A percentile compares a stretch with the other conserved stretches of the same genome.
phyloP scores from a whole-genome alignment of 1,140 invertebrate genomes.

The Brachionus calyciflorus region DNA sequence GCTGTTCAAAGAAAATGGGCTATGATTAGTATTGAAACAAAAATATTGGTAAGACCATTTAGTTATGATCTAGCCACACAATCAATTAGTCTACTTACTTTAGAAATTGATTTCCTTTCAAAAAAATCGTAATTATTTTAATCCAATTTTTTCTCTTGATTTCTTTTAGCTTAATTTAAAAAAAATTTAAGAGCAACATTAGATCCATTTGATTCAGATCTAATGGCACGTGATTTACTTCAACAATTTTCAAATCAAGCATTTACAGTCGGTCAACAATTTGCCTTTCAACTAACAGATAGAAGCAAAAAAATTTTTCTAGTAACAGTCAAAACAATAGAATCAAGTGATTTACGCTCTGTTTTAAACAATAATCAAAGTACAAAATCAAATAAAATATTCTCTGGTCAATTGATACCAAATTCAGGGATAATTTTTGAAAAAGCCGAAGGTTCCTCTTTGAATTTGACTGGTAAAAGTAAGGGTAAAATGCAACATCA shows the following conservation, averaged over 20 bases:
- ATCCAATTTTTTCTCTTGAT: too few relatives aligned
- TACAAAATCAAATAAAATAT: constrained; percentile 12
- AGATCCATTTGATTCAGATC: constrained; percentile 89
- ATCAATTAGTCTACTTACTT: constrained; percentile 75
- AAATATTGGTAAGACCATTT: constrained; percentile 77
- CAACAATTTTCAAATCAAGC: constrained; percentile 83
- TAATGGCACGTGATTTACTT: constrained; percentile 89
- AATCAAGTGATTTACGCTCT: constrained; percentile 77
- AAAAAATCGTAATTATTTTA: constrained; percentile 69
- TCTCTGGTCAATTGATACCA: constrained; percentile 64
- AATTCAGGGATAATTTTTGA: constrained; percentile 87
- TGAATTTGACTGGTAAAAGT: constrained; percentile 62
- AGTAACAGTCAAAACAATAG: constrained; percentile 81
- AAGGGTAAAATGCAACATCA: constrained; percentile 56
- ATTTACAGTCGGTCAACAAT: constrained; percentile 82
- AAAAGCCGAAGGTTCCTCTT: constrained; percentile 72
- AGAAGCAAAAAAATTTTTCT: constrained; percentile 80
- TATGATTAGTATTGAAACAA: constrained; percentile 79
- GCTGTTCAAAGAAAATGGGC: constrained; percentile 88
- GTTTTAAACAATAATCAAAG: constrained; percentile 69
- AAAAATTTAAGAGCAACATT: constrained; percentile 63
- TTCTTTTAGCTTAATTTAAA: too few relatives aligned
- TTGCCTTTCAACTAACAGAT: constrained; percentile 24
- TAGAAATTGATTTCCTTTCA: constrained; percentile 86
- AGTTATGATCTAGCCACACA: constrained; percentile 71